These are phyloP conservation scores for Myripristis jacobus DNA, from an alignment of 2,797 vertebrate genomes.

Conservation along the genomic window DNA sequence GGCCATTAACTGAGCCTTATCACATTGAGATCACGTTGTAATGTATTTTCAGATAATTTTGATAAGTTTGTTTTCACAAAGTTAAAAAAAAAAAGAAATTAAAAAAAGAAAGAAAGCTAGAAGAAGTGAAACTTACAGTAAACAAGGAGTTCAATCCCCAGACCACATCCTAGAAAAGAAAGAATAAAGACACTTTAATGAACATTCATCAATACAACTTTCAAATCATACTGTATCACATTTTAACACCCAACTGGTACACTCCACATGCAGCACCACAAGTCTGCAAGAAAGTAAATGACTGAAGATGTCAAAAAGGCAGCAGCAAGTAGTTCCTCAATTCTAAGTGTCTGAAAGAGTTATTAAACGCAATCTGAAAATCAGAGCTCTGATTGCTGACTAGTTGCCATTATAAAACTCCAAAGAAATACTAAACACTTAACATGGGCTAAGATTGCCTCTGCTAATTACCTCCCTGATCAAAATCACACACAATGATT, in stretches of 20 bases:
- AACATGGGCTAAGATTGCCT: neutral
- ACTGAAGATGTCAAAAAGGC: neutral
- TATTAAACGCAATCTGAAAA: neutral
- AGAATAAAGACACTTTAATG: conserved; percentile 25
- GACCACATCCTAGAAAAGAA: conserved; percentile 90
- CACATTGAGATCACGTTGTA: no score
- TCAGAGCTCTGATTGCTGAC: neutral
- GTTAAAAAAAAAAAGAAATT: neutral
- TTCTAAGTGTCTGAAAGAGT: neutral
- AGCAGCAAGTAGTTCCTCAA: neutral
- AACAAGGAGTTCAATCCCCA: conserved; percentile 99
- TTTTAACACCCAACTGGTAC: neutral
- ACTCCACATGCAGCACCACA: neutral
- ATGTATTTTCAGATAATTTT: no score
- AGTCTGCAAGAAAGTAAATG: neutral
- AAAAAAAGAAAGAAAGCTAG: neutral
- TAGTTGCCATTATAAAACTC: neutral
- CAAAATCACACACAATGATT: neutral
- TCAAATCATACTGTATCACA: neutral
- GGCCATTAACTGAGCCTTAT: no score
- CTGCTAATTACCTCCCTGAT: neutral
- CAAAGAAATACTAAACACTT: neutral
- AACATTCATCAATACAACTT: neutral
- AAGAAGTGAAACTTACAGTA: conserved; percentile 89
- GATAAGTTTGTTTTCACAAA: neutral